phyloP scores from a whole-genome alignment of 2,888 invertebrate genomes.

The Pharmacophagus antenor region DNA sequence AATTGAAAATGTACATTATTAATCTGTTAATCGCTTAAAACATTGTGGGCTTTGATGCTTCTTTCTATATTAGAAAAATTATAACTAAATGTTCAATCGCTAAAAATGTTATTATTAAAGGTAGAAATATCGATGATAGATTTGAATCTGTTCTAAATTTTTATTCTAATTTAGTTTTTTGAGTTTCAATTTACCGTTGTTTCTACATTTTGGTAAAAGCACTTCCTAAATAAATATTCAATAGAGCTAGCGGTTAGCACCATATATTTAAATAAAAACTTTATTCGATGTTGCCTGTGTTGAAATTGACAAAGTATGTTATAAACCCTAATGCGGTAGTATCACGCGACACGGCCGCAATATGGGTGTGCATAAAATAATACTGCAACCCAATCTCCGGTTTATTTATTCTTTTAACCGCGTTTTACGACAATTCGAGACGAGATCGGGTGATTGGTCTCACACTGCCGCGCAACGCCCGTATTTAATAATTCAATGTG shows the following conservation, averaged over 20 bases:
- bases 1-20: no score
- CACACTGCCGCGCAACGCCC: conserved; percentile 6
- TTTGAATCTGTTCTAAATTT: no score
- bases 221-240: neutral
- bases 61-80: no score
- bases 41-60: no score
- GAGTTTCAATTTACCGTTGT: no score
- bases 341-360: neutral
- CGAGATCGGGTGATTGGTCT: conserved; percentile 22
- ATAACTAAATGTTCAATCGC: no score
- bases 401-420: conserved; percentile 19
- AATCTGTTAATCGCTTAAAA: no score
- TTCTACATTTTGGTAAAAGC: no score
- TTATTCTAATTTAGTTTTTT: no score
- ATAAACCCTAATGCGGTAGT: neutral
- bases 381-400: neutral
- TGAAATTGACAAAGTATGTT: neutral
- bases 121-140: no score
- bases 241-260: no score
- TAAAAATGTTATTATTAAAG: no score
- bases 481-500: conserved; percentile 18
- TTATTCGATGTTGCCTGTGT: neutral
- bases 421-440: conserved; percentile 16
- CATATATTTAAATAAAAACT: neutral
- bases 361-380: neutral